Evolutionary conservation across 2,888 invertebrate genomes (phyloP), one percentile per base, ranked within the genome.

Genomic region (Chrysina gloriosa): DNA sequence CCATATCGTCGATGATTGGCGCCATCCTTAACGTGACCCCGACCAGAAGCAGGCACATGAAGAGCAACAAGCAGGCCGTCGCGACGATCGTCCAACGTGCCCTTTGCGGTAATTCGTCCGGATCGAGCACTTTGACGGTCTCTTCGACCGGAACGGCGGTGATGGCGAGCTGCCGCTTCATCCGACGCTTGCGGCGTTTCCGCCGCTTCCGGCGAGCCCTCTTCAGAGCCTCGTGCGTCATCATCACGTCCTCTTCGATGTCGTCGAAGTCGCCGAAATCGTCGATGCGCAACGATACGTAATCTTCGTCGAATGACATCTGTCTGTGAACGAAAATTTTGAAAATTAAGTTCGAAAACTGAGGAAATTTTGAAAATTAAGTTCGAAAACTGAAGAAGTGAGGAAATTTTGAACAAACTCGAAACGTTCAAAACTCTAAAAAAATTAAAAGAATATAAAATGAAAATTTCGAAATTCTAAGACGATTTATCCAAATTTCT

Each of bases 1-100:
- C 96, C 92, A 96, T 94, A 79, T 96, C 96, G 81, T 97, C 96
- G 78, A 97, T 97, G 74, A 96, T 91, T 7, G 96, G 96, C 9
- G 96, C 96, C 95, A 97, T 95, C 72, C 96, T 87, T 27, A 97
- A 86, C 2, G 96, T 96, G 66, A 96, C 92, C 11, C 96, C 96
- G 27, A 97, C 96, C 69, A 97, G 86, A 73, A 96, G 86, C 77
- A 97, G 88, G 83, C 96, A 95, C 86, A 96, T 93, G 79, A 95
- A 89, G 69, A 96, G 89, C 73, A 96, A 86, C 71, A 96, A 86
- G 79, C 94, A 94, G 70, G 96, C 96, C 45, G 96, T 95, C 77
- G 94, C 92, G 83, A 95, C 93, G 82, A 96, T 95, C 61, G 95
- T 95, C 89, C 95, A 95, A 73, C 94, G 89, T 31, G 95, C 95